Evolutionary conservation across 2,797 vertebrate species (phyloP), one percentile per base, ranked within the genome.

Genomic region (Esox lucius): DNA sequence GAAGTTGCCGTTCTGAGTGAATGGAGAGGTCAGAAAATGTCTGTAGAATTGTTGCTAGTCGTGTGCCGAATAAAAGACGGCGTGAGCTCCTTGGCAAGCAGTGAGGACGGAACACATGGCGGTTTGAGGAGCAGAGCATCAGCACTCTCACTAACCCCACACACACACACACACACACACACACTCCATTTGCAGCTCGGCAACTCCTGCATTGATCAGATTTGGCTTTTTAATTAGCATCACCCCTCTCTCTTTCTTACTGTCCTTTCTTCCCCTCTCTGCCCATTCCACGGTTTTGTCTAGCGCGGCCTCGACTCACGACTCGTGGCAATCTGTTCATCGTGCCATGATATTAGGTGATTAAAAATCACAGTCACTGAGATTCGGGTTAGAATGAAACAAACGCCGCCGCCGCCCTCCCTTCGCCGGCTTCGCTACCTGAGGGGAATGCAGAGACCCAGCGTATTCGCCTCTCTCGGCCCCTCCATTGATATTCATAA

Each of bases 321-420:
- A 87, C 87, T 91, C 78, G 39, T 85, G 82, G 81, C 81, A 89
- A 91, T 91, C 87, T 91, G 89, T 86, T 93, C 88, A 91, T 87
- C 89, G 87, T 90, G 88, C 87, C 89, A 87, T 91, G 86, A 92
- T 90, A 91, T 92, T 91, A 89, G 89, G 85, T 92, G 88, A 93
- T 92, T 92, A 91, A 91, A 91, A 93, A 90, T 90, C 84, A 87
- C 80, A 83, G 85, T 87, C 83, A 83, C 89, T 74, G 78, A 88
- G 83, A 85, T 88, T 75, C 81, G 74, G 71, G 82, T 77, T 81
- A 73, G 80, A 91, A 89, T 78, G 70, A 87, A 89, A 74, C 56
- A 15, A 17, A 16, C 7, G 64, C 13, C 31, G 28, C 28, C 28
- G 28, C 28, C 28, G 3, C 74, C 70, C 69, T 72, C 69, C 76